A percentile compares a stretch with the other conserved stretches of the same genome.
These are phyloP conservation scores for Ectropis crepuscularia DNA, from an alignment of 2,888 invertebrate species.

Conservation along the genomic window DNA sequence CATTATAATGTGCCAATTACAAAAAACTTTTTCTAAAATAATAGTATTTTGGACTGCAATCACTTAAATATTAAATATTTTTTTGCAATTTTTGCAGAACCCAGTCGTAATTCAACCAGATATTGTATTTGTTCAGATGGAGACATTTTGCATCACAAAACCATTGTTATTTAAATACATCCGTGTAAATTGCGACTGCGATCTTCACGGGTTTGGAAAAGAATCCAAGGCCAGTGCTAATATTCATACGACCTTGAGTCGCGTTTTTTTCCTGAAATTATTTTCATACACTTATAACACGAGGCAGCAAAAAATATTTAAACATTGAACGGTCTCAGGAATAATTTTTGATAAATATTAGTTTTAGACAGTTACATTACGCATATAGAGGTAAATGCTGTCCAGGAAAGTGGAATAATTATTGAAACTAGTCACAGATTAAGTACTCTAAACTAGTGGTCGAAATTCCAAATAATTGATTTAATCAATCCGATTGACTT, in stretches of 20 bases:
- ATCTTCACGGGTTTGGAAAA: slow-evolving; percentile 70
- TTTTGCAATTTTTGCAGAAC: slow-evolving; percentile 12
- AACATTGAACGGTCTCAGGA: slow-evolving; percentile 15
- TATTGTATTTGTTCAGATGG: slow-evolving; percentile 54
- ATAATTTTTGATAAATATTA: slow-evolving; percentile 6
- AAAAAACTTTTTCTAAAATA: not conserved
- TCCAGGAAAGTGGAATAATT: too few species aligned
- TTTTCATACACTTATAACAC: slow-evolving; percentile 26
- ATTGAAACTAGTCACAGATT: too few species aligned
- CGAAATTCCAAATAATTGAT: too few species aligned
- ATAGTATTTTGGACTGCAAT: not conserved
- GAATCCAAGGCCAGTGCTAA: slow-evolving; percentile 70
- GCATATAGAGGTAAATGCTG: too few species aligned
- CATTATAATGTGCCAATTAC: too few species aligned
- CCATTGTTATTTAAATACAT: slow-evolving; percentile 72
- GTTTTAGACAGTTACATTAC: not conserved
- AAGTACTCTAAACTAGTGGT: too few species aligned
- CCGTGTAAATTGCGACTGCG: slow-evolving; percentile 63
- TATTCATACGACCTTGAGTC: slow-evolving; percentile 64
- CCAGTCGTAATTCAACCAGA: slow-evolving; percentile 17
- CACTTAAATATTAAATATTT: not conserved
- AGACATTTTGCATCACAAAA: slow-evolving; percentile 62
- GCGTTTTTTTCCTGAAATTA: slow-evolving; percentile 57
- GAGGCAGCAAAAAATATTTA: slow-evolving; percentile 32
- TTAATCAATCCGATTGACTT: too few species aligned